Base-by-base conservation (phyloP, 1,140 invertebrate genomes). In the Nautilus pompilius region DNA sequence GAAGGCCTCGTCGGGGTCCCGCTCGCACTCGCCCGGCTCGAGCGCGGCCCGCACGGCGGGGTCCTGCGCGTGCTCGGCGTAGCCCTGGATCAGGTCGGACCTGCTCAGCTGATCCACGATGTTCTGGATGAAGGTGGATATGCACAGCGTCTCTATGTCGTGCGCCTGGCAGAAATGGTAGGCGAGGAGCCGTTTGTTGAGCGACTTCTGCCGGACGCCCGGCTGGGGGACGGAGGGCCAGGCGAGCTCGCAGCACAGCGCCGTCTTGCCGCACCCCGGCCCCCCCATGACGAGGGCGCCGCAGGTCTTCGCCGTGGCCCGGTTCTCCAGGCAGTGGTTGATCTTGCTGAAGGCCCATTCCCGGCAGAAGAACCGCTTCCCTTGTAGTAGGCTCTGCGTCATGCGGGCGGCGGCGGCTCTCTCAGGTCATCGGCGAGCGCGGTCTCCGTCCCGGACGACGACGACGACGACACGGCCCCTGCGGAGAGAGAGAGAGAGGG, bases 311-410 rank as follows among this genome's bases (percentile, higher is more conserved):
- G 74, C 70, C 26, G 17, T 28, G 5, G 49, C 49, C 20, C 78
- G 68, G 63, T 73, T 83, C 70, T 96, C 93, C 66, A 98, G 76
- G 66, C 92, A 95, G 70, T 96, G 90, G 2, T 89, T 89, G n/a
- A 98, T 86, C 82, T 97, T 97, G 76, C 92, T 90, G 71, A 97
- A 95, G 2, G 92, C 93, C 95, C 95, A 98, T 82, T 97, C 94
- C 17, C 95, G 87, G 74, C 90, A 91, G 79, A 89, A 93, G 84
- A 81, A 82, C 2, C 73, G 69, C 63, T 79, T 80, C n/a, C 71
- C 71, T 66, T 73, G 69, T 33, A 80, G 58, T 30, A 80, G 57
- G 54, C 76, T 73, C 20, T 74, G 66, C 26, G 74, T 68, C 77
- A 79, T 80, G 30, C n/a, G n/a, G n/a, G n/a, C n/a, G n/a, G n/a